Conservation (phyloP, 2,888 invertebrate species). For the Andrena dorsata region DNA sequence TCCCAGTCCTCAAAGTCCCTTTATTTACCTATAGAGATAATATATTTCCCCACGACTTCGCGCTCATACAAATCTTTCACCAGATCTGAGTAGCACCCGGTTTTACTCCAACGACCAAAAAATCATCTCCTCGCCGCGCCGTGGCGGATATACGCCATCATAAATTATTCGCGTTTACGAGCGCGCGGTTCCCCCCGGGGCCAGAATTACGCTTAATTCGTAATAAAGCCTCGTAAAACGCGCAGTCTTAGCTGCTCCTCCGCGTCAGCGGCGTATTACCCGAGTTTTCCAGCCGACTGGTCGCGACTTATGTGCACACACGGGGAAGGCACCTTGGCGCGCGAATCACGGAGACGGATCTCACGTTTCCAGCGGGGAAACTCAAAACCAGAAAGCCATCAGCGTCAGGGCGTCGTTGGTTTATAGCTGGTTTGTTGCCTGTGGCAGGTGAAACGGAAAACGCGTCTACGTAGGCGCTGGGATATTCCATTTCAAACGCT, state of each 20-base stretch:
- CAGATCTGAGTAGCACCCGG: background rate
- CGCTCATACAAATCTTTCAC: background rate
- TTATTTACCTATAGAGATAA: too few relatives aligned
- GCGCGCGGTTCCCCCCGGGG: constrained; percentile 70
- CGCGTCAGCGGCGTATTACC: constrained; percentile 40
- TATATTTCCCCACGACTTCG: too few relatives aligned
- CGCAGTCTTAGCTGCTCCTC: constrained; percentile 75
- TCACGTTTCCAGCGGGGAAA: constrained; percentile 58
- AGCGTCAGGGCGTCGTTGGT: constrained; percentile 28
- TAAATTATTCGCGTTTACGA: constrained; percentile 73
- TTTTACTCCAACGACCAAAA: constrained; percentile 16
- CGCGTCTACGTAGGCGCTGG: constrained; percentile 19
- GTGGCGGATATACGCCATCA: constrained; percentile 32
- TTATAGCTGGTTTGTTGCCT: constrained; percentile 33
- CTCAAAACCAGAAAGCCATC: constrained; percentile 56
- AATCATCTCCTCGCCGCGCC: constrained; percentile 23
- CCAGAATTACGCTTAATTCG: constrained; percentile 68
- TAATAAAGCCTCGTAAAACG: constrained; percentile 77
- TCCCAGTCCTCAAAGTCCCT: too few relatives aligned
- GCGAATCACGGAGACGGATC: constrained; percentile 40
- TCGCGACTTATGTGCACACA: background rate
- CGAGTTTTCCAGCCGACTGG: constrained; percentile 14
- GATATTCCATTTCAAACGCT: constrained; percentile 55
- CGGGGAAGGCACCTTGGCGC: background rate
- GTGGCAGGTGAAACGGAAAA: constrained; percentile 48